These are phyloP conservation scores for Pararge aegeria DNA, from an alignment of 1,140 invertebrate species.

Conservation along the genomic window DNA sequence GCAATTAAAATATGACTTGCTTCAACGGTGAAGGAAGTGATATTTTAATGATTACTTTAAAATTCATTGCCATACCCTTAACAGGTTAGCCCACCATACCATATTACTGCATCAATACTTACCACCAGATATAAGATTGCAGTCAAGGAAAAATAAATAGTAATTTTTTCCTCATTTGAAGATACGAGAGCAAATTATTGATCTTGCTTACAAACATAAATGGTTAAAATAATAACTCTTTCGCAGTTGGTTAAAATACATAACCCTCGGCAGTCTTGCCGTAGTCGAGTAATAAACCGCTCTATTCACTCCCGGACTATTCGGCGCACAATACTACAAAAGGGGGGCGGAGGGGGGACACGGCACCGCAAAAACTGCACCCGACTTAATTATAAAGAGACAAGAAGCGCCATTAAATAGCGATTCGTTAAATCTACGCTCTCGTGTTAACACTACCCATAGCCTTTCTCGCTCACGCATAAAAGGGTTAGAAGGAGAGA, in stretches of 20 bases:
- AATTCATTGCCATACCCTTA: too few species aligned
- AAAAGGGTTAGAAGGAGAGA: slow-evolving; percentile 39
- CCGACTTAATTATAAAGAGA: slow-evolving; percentile 79
- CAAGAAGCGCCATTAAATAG: slow-evolving; percentile 77
- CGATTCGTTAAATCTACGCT: slow-evolving; percentile 78
- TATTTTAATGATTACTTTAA: too few species aligned
- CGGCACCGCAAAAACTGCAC: slow-evolving; percentile 73
- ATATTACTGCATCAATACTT: too few species aligned
- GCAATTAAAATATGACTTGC: too few species aligned
- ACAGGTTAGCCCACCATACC: too few species aligned
- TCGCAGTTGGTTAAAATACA: neutral
- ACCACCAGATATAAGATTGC: too few species aligned
- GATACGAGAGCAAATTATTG: too few species aligned
- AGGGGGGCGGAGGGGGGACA: slow-evolving; percentile 25
- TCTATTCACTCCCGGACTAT: slow-evolving; percentile 49
- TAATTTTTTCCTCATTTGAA: too few species aligned
- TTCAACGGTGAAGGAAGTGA: too few species aligned
- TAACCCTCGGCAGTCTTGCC: neutral
- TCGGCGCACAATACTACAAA: slow-evolving; percentile 53
- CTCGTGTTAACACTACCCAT: slow-evolving; percentile 66
- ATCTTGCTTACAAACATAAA: too few species aligned
- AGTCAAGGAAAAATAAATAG: too few species aligned
- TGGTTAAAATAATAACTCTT: too few species aligned
- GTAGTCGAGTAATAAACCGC: slow-evolving; percentile 41
- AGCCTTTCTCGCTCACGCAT: slow-evolving; percentile 39